Base-by-base conservation (phyloP, 2,797 vertebrate genomes). In the Alectoris magna region DNA sequence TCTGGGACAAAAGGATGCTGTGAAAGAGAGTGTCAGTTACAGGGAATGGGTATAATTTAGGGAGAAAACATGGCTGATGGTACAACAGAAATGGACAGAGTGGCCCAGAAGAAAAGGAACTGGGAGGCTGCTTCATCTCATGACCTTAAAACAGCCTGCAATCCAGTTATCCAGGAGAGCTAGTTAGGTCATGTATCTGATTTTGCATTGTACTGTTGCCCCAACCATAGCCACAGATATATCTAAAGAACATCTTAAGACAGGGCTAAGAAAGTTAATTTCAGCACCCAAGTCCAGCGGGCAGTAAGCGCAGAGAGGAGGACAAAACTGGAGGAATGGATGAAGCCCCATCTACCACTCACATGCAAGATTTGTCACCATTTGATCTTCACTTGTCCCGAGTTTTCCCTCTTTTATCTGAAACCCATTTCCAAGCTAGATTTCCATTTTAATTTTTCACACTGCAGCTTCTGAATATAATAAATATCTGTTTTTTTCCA, bases 1-100 rank as follows among this genome's bases (percentile, higher is more conserved):
- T 75, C 71, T 23, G 44, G 84, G 97, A 95, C 80, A 87, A 95
- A 51, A 69, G 62, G 74, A 88, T 63, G 46, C 88, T 70, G 44
- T 58, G 86, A 91, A 49, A 68, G 22, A 3, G 0, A 41, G 88
- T 72, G 55, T 83, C 63, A 46, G 39, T 94, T 87, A 88, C 60
- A 83, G 26, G 7, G 4, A 88, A 84, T 44, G 44, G 6, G 7
- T 17, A 38, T 26, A 80, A 89, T 4, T 70, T 56, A 41, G 63
- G 68, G 46, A 60, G 63, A 75, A 91, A 43, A 74, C 38, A 14
- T 26, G 21, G 10, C 13, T 44, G 39, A 55, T 6, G 9, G 27
- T 73, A 36, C 76, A 72, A 59, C 63, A 56, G 17, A 60, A 59
- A 56, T 21, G 66, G 49, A 31, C 23, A 60, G 21, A 5, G 8